Base-by-base conservation (phyloP, 2,888 invertebrate species). In the Archips crataeganus region DNA sequence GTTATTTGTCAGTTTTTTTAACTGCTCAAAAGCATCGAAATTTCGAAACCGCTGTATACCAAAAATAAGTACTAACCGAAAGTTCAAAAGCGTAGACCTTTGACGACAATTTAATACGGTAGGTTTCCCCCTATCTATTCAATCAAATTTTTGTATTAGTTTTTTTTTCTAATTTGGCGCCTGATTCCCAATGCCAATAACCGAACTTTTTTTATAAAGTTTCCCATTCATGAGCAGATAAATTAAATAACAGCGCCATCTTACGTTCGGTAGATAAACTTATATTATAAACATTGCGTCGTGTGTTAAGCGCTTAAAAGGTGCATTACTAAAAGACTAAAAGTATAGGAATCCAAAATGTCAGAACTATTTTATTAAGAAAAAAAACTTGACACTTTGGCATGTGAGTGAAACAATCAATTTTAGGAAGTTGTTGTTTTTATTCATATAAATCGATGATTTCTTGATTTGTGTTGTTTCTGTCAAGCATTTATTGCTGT, bases 401-500 rank as follows among this genome's bases (percentile, higher is more conserved):
- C 59, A 49, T 5, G 13, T 51, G 59, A 39, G 5, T 39, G 45
- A 51, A 57, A 45, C 34, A 8, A 6, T 9, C 39, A 39, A 10
- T n/a, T 23, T 23, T 9, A 2, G 2, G 34, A 5, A 59, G 11
- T 34, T 57, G 32, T 34, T 51, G 39, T 70, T 62, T 70, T 57
- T 36, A 39, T 32, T n/a, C 5, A 34, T 6, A 6, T 61, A 4
- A 15, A 32, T 69, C 13, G 2, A 51, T 34, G 4, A 13, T 54
- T 57, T 57, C 39, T 15, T 13, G 8, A 10, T 5, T 13, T 4
- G 32, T 5, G 34, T 49, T 1, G 2, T 64, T 64, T n/a, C 36
- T 73, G 23, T 34, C 67, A 73, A 66, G 15, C 71, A 10, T 34
- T 57, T n/a, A n/a, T 36, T 2, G 39, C 67, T 63, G 66, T 60